Conservation (phyloP, 1,140 invertebrate genomes). For the Monochamus saltuarius region DNA sequence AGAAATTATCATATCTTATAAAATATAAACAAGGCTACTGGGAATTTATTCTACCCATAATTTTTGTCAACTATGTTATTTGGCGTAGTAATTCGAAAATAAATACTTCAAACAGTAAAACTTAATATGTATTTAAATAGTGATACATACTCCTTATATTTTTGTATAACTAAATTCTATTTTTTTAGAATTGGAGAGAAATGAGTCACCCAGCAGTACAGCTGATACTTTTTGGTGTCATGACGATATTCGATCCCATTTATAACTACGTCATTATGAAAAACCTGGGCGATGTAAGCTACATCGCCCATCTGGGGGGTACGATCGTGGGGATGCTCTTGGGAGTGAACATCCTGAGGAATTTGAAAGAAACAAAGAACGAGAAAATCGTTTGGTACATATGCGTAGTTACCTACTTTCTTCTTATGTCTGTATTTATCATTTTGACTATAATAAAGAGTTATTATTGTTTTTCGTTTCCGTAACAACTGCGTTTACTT, state of each 20-base stretch:
- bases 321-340: conserved; percentile 82
- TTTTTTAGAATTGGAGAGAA: conserved; percentile 82
- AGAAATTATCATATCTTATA: too few species aligned
- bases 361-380: conserved; percentile 82
- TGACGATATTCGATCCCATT: conserved; percentile 70
- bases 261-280: conserved; percentile 67
- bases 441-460: too few species aligned
- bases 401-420: conserved; percentile 54
- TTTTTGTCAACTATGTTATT: too few species aligned
- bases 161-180: conserved; percentile 22
- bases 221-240: conserved; percentile 72
- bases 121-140: too few species aligned
- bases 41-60: too few species aligned
- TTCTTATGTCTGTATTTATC: too few species aligned
- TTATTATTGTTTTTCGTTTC: too few species aligned
- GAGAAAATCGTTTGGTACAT: conserved; percentile 80
- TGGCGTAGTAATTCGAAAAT: too few species aligned
- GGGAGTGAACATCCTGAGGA: conserved; percentile 85
- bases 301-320: conserved; percentile 83
- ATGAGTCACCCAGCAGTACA: conserved; percentile 87
- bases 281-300: conserved; percentile 64
- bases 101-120: too few species aligned
- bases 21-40: too few species aligned
- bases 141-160: too few species aligned
- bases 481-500: too few species aligned